phyloP scores from a whole-genome alignment of 2,797 vertebrate genomes.

The Columba guinea region DNA sequence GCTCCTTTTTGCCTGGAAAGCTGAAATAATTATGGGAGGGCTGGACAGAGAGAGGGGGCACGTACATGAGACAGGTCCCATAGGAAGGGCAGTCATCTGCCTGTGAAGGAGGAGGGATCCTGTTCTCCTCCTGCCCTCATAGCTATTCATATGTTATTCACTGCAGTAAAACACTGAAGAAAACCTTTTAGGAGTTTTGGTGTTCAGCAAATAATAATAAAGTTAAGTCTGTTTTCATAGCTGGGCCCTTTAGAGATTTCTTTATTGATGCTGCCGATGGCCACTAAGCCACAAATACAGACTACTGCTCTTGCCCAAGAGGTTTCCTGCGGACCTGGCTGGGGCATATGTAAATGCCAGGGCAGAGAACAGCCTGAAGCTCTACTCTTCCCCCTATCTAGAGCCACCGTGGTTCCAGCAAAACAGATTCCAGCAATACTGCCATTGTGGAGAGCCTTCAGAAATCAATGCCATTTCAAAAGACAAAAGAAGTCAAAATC shows the following conservation, averaged over 20 bases:
- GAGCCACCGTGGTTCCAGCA: background rate
- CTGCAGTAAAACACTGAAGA: background rate
- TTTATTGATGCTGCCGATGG: background rate
- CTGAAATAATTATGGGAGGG: background rate
- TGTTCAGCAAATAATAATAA: background rate
- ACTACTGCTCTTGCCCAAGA: background rate
- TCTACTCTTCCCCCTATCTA: background rate
- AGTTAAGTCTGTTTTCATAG: background rate
- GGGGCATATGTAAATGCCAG: background rate
- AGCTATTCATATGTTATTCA: background rate
- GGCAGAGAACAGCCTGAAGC: background rate
- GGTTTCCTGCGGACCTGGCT: background rate
- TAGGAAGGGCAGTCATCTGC: background rate
- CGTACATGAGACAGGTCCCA: background rate
- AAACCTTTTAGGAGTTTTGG: background rate
- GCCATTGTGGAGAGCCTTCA: background rate
- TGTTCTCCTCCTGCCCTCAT: background rate
- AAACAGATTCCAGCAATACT: background rate
- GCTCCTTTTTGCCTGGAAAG: background rate
- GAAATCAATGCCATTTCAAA: background rate
- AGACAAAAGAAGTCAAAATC: background rate
- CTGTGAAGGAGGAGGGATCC: background rate
- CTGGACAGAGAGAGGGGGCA: background rate
- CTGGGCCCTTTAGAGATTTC: background rate
- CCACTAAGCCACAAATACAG: background rate